These are phyloP conservation scores for Anas georgica DNA, from an alignment of 2,797 vertebrate species.

Conservation along the genomic window DNA sequence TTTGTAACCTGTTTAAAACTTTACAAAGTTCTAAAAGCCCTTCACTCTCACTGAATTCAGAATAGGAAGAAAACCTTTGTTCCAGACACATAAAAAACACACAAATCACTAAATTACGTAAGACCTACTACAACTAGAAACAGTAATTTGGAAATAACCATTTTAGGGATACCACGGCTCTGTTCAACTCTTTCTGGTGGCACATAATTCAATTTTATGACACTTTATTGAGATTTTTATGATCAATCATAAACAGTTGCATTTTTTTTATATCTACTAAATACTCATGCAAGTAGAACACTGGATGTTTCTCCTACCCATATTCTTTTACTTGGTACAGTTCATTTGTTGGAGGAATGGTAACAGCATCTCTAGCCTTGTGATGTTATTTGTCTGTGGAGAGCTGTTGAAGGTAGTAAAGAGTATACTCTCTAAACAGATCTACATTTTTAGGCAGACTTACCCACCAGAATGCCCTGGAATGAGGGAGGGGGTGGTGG, in stretches of 20 bases:
- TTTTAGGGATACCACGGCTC: neutral
- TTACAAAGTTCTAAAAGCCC: neutral
- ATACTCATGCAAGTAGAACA: neutral
- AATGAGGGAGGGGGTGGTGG: neutral
- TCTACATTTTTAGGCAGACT: neutral
- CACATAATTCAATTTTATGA: neutral
- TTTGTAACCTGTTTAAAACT: neutral
- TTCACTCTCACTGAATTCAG: neutral
- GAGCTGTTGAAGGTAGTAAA: neutral
- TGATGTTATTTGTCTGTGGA: neutral
- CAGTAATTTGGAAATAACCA: neutral
- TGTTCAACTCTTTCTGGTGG: neutral
- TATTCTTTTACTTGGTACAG: neutral
- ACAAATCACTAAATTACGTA: neutral
- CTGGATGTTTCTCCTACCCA: neutral
- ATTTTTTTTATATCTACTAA: neutral
- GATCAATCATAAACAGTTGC: neutral
- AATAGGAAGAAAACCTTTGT: neutral
- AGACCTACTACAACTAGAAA: neutral
- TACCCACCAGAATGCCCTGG: neutral
- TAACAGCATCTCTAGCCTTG: neutral
- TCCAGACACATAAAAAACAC: neutral
- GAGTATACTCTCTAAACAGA: neutral
- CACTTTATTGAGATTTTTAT: neutral
- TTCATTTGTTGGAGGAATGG: neutral